These are phyloP conservation scores for Epizoanthus scotinus DNA, from an alignment of 92 coral and sea anemone species.

Conservation along the genomic window DNA sequence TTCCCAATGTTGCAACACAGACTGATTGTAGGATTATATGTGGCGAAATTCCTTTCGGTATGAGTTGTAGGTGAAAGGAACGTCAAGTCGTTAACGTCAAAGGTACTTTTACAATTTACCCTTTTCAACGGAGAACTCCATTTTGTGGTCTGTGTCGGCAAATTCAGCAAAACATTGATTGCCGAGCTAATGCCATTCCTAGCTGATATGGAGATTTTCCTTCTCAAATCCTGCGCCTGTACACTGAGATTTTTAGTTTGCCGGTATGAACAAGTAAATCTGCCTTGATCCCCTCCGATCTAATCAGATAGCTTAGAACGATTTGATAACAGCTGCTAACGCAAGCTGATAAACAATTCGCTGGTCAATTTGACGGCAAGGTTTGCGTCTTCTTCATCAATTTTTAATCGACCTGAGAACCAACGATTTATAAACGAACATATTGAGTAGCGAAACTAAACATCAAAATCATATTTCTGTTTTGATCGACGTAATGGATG, in stretches of 20 bases:
- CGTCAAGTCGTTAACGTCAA: too few relatives aligned
- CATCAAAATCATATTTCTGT: neutral
- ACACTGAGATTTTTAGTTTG: neutral
- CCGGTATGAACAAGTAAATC: neutral
- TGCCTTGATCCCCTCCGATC: neutral
- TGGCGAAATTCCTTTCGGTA: too few relatives aligned
- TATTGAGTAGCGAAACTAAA: neutral
- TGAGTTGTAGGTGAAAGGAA: too few relatives aligned
- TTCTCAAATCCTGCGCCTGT: neutral
- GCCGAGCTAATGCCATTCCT: too few relatives aligned
- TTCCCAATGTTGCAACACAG: too few relatives aligned
- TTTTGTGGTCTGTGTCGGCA: too few relatives aligned
- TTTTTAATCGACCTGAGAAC: constrained; percentile 7
- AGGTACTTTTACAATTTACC: too few relatives aligned
- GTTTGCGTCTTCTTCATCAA: constrained; percentile 2
- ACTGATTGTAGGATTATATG: too few relatives aligned
- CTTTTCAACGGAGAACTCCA: too few relatives aligned
- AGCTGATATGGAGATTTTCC: too few relatives aligned
- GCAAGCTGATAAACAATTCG: neutral
- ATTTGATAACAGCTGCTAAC: neutral
- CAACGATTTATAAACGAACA: too few relatives aligned
- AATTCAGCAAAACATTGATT: too few relatives aligned
- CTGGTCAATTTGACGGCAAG: constrained; percentile 8
- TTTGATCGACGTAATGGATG: neutral
- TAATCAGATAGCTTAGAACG: neutral